These are phyloP conservation scores for Micromussa lordhowensis DNA, from an alignment of 92 coral and sea anemone species.

Conservation along the genomic window DNA sequence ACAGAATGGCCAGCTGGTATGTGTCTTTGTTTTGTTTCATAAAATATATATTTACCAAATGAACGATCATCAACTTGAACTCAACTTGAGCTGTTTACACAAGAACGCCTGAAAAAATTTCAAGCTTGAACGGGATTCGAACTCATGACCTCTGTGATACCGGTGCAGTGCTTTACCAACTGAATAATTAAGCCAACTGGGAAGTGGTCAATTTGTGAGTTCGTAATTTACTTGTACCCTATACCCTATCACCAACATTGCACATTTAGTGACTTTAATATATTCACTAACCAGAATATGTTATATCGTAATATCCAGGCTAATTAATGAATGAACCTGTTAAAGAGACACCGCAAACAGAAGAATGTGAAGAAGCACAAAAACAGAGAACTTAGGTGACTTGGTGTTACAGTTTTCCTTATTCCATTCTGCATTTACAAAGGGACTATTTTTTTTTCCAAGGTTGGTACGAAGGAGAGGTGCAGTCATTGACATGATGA, in stretches of 20 bases:
- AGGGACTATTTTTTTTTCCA: background rate
- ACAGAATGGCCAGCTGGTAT: conserved; percentile 50
- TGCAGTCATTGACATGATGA: conserved; percentile 46
- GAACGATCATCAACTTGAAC: background rate
- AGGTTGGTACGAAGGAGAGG: conserved; percentile 55
- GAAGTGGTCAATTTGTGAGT: too few relatives aligned
- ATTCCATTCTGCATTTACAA: background rate
- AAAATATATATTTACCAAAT: background rate
- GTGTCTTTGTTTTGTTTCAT: background rate
- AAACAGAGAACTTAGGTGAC: background rate
- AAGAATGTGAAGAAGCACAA: background rate
- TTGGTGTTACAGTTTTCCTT: background rate
- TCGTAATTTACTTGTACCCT: background rate
- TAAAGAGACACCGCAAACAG: background rate
- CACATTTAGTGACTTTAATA: background rate
- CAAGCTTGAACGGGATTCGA: too few relatives aligned
- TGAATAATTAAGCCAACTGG: too few relatives aligned
- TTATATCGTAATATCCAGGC: background rate
- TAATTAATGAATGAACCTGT: background rate
- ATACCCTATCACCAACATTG: background rate
- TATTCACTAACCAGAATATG: background rate
- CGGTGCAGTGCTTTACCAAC: too few relatives aligned
- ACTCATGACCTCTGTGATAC: too few relatives aligned
- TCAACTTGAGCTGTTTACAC: background rate
- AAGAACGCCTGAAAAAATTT: background rate